Base-by-base conservation (phyloP, 2,888 invertebrate genomes). In the Clostera curtula region DNA sequence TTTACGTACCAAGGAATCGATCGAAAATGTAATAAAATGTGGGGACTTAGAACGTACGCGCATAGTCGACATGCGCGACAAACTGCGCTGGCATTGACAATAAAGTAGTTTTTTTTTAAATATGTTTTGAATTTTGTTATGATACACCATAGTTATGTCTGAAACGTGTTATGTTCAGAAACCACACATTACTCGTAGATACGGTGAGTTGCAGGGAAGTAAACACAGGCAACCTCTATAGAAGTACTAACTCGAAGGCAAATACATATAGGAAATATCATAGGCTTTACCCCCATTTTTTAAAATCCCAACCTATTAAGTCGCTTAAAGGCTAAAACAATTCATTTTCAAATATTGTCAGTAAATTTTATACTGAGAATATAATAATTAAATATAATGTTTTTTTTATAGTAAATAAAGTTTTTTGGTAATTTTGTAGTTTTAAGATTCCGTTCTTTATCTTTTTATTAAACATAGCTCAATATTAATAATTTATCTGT, bases 11-110 rank as follows among this genome's bases (percentile, higher is more conserved):
- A 55, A 56, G 43, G 54, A 54, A 53, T 36, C 36, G 40, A 37
- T 41, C 41, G 33, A 44, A 46, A 44, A 39, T 40, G 40, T 52
- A 65, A 70, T 72, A 76, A 69, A 72, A 71, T 54, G 47, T 36
- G 38, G 47, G 49, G 42, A 41, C 46, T 43, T 36, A 26, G 49
- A 36, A 40, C 31, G 27, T 33, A 16, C 38, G 31, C 41, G 41
- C 48, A 60, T 68, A 62, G 68, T 53, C 41, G 32, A 25, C 36
- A 21, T 24, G 14, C 40, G 41, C 48, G 56, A 51, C 51, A 55
- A 56, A 56, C 45, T 34, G 49, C 29, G 39, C 45, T 59, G 60
- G 56, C 59, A 62, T 62, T 64, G 62, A 60, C n/a, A n/a, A 59
- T 49, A 30, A 25, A 26, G 18, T 32, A 29, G 25, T 29, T 31